These are phyloP conservation scores for Lasioglossum morio DNA, from an alignment of 2,888 invertebrate genomes.

Conservation along the genomic window DNA sequence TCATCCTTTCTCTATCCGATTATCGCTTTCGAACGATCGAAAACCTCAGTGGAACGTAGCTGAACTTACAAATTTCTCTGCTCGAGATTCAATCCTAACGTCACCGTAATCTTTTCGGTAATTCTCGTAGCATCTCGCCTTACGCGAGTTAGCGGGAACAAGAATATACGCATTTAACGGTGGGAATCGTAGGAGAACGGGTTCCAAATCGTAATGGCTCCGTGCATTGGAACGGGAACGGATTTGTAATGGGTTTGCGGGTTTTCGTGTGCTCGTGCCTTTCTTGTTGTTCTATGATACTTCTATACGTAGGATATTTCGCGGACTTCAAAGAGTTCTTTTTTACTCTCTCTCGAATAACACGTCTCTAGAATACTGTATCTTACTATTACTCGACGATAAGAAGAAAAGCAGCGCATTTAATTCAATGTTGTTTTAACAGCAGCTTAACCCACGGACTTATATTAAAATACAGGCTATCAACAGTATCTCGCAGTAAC, in stretches of 20 bases:
- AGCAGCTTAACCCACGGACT: slow-evolving; percentile 84
- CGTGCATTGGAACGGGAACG: slow-evolving; percentile 39
- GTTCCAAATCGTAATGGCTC: background rate
- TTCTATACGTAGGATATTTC: background rate
- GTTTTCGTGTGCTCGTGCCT: slow-evolving; percentile 27
- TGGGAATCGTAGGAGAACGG: background rate
- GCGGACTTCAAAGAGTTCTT: background rate
- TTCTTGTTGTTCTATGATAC: slow-evolving; percentile 21
- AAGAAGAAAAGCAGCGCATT: slow-evolving; percentile 64
- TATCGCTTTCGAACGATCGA: slow-evolving; percentile 61
- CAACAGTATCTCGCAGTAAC: slow-evolving; percentile 82
- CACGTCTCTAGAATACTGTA: background rate
- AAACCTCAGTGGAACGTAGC: slow-evolving; percentile 53
- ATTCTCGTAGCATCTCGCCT: background rate
- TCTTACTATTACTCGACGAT: slow-evolving; percentile 39
- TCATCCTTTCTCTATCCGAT: slow-evolving; percentile 58
- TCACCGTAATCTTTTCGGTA: slow-evolving; percentile 8
- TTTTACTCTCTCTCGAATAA: background rate
- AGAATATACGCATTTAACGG: background rate
- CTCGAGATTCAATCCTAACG: slow-evolving; percentile 13
- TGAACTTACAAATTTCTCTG: slow-evolving; percentile 34
- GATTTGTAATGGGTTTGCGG: slow-evolving; percentile 36
- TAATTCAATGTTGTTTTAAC: slow-evolving; percentile 83
- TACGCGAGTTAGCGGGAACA: background rate
- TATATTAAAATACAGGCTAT: slow-evolving; percentile 82